Evolutionary conservation across 2,113 vertebrate species (phyloP), one percentile per base, ranked within the genome.

Genomic region (Takifugu flavidus): DNA sequence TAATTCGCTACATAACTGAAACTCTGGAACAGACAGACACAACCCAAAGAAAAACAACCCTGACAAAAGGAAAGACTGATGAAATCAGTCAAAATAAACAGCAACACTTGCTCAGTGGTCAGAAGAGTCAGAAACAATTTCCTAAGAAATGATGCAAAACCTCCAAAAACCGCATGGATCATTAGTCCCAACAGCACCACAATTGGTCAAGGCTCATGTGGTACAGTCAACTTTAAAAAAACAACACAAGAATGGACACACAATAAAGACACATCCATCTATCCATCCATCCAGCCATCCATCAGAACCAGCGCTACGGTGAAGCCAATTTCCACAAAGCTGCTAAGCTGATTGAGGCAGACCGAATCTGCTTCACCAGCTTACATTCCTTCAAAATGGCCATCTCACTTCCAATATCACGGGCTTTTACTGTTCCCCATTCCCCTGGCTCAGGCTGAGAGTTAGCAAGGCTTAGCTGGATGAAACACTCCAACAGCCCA

Each of bases 401-500:
- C 91, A 92, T 92, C 91, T 91, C 90, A 90, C 88, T 90, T 90
- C 90, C 89, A 91, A 90, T 92, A 91, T 91, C 87, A 90, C 83
- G 67, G 87, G 88, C 86, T 88, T 91, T 91, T 91, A 90, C 89
- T 86, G 86, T 89, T 87, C 88, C 86, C 86, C 86, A 88, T 89
- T 91, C 86, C 88, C 87, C 87, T 84, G 86, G 86, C 88, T 89
- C 85, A 75, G 81, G 82, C 87, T 87, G 85, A 90, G 88, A 89
- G 86, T 89, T 88, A 87, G 90, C 85, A 87, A 82, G 82, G 87
- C 89, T 88, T 90, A 89, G 87, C 77, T 84, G 88, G 89, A 91
- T 90, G 84, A 91, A 88, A 90, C 90, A 89, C 85, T 89, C 75
- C 81, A 88, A 79, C 86, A 83, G 84, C 76, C 83, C 78, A 84